Evolutionary conservation across 2,113 vertebrate genomes (phyloP).

Genomic region (Carettochelys insculpta): DNA sequence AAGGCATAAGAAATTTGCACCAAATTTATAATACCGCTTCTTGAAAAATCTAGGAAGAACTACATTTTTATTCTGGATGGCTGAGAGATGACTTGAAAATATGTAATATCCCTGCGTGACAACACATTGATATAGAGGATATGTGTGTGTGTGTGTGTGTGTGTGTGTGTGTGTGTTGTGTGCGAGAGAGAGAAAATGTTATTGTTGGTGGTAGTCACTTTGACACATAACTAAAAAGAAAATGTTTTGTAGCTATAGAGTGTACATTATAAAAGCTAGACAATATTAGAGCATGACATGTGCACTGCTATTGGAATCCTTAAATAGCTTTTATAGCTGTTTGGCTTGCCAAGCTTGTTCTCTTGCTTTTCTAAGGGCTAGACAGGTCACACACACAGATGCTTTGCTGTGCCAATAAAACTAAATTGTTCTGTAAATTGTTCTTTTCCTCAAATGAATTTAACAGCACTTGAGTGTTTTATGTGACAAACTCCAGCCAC

Average conservation of each 20-base stretch:
- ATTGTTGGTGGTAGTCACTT: not conserved
- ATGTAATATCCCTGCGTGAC: not conserved
- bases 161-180: rapidly evolving
- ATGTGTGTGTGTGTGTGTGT: rapidly evolving
- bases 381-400: not conserved
- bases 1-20: not conserved
- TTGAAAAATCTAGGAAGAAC: rapidly evolving
- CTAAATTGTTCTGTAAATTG: not conserved
- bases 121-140: rapidly evolving
- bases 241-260: rapidly evolving
- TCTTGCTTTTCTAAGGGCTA: not conserved
- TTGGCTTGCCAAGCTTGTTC: not conserved
- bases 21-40: not conserved
- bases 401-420: not conserved
- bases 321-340: not conserved
- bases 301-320: not conserved
- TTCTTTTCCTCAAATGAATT: not conserved
- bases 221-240: not conserved
- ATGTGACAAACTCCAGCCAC: not conserved
- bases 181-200: too few species aligned
- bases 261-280: not conserved
- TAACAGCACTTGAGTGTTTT: not conserved
- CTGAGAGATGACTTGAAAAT: not conserved
- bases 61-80: not conserved
- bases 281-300: not conserved